phyloP scores from a whole-genome alignment of 2,888 invertebrate species.

The Alcis repandata region DNA sequence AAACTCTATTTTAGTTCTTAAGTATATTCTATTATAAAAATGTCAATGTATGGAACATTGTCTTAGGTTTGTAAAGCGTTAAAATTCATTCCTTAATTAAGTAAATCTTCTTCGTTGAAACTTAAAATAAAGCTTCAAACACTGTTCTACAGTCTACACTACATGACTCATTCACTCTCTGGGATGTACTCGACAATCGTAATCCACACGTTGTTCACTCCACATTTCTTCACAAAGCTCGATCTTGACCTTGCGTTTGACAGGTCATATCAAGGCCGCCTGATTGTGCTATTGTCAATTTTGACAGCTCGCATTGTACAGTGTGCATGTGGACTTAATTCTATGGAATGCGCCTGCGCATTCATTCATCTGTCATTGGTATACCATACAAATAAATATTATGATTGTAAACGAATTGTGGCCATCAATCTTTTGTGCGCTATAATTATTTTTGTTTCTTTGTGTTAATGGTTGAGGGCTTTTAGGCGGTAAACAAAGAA shows the following conservation, averaged over 20 bases:
- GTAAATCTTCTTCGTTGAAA: too few species aligned
- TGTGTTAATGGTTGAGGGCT: background rate
- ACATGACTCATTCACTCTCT: constrained; percentile 29
- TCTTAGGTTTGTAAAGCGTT: too few species aligned
- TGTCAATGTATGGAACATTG: too few species aligned
- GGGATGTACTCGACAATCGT: too few species aligned
- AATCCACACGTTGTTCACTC: too few species aligned
- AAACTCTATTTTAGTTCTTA: too few species aligned
- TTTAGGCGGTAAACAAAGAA: too few species aligned
- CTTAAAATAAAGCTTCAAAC: too few species aligned
- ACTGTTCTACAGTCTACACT: background rate
- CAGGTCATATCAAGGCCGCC: constrained; percentile 68
- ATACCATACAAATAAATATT: constrained; percentile 7
- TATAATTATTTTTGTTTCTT: background rate
- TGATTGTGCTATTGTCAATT: constrained; percentile 65
- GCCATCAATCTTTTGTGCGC: constrained; percentile 1
- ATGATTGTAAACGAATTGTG: constrained; percentile 1
- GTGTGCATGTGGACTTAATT: constrained; percentile 1
- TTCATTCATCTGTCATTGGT: constrained; percentile 37
- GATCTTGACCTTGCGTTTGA: constrained; percentile 66
- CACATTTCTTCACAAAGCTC: constrained; percentile 47
- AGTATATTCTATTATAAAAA: too few species aligned
- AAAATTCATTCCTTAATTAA: too few species aligned
- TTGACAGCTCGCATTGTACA: constrained; percentile 65
- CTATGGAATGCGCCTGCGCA: constrained; percentile 42